phyloP scores from a whole-genome alignment of 2,797 vertebrate species.

The Hippopotamyrus pictus region DNA sequence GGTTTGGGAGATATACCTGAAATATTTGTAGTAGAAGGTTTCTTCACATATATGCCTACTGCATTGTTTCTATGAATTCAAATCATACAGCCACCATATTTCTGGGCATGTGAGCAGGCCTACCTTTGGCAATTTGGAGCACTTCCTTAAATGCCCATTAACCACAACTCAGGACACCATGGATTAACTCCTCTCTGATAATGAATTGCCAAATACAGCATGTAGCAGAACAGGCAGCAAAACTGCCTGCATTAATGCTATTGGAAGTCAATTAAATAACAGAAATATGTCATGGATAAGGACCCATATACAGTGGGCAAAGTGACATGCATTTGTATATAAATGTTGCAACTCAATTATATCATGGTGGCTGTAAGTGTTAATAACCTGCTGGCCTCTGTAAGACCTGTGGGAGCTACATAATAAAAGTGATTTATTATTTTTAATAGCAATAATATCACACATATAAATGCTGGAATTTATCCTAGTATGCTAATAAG shows the following conservation, averaged over 20 bases:
- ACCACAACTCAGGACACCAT: not conserved
- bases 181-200: not conserved
- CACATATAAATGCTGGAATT: not conserved
- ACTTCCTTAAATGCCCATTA: not conserved
- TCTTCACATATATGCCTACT: not conserved
- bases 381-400: constrained; percentile 11
- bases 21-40: not conserved
- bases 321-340: not conserved
- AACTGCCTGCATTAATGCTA: not conserved
- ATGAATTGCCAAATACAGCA: not conserved
- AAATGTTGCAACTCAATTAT: not conserved
- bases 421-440: not conserved
- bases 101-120: not conserved
- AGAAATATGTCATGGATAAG: not conserved
- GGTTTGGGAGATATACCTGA: not conserved
- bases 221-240: not conserved
- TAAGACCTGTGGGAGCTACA: not conserved
- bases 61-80: not conserved
- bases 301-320: not conserved
- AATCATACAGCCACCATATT: not conserved
- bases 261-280: not conserved
- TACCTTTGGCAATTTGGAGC: not conserved
- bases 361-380: not conserved
- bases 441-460: not conserved
- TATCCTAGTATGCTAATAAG: not conserved